These are phyloP conservation scores for Cephus runcator DNA, from an alignment of 2,888 invertebrate genomes.

Conservation along the genomic window DNA sequence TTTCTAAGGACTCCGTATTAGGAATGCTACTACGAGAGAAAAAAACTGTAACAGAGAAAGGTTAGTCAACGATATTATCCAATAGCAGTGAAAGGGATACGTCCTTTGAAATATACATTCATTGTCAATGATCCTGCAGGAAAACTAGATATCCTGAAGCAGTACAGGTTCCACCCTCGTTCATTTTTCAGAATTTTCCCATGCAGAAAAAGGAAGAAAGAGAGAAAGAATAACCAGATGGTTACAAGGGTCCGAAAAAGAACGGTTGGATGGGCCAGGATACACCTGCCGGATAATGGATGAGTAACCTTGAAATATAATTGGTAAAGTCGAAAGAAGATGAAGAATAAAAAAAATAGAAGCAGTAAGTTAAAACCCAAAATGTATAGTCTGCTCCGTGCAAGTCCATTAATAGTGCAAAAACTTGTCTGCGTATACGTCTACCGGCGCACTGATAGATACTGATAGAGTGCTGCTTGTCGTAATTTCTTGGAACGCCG, in stretches of 20 bases:
- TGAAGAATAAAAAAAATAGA: background rate
- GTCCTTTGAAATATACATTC: background rate
- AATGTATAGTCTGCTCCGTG: background rate
- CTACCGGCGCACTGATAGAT: background rate
- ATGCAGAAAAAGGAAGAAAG: background rate
- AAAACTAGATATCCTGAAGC: background rate
- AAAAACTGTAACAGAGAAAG: background rate
- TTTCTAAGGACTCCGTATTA: background rate
- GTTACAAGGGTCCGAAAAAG: background rate
- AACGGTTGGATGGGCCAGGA: background rate
- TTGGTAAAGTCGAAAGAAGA: background rate
- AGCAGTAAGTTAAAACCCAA: background rate
- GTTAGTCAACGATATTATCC: background rate
- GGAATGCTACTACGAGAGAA: background rate
- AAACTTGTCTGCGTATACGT: background rate
- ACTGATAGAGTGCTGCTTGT: background rate
- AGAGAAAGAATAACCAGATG: background rate
- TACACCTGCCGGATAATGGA: background rate
- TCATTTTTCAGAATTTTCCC: background rate
- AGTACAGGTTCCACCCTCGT: background rate
- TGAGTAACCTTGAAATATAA: background rate
- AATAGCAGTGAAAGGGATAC: background rate
- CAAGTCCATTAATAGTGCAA: background rate
- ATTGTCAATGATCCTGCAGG: background rate
- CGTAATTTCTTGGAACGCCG: background rate